These are phyloP conservation scores for Turritopsis dohrnii DNA, from an alignment of 30 jellyfish, hydroid and myxozoan genomes.

Conservation along the genomic window DNA sequence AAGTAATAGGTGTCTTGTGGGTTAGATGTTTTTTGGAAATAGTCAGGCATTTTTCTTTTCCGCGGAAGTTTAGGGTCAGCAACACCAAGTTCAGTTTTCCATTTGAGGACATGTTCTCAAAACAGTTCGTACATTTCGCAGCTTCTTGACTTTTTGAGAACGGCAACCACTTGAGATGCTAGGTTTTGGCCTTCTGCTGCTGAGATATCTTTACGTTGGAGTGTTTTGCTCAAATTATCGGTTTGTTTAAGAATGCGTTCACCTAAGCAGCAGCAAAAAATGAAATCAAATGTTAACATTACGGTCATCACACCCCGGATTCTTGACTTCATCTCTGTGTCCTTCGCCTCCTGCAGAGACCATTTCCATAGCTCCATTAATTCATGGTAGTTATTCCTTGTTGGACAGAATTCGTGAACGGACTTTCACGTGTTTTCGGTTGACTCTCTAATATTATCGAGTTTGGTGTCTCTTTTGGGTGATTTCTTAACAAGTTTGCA, in stretches of 20 bases:
- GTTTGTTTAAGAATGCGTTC: slow-evolving; percentile 22
- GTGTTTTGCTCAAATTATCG: slow-evolving; percentile 41
- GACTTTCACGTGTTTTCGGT: no score
- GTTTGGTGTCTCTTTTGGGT: no score
- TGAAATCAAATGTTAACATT: slow-evolving; percentile 19
- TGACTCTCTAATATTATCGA: no score
- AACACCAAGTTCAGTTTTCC: slow-evolving; percentile 49
- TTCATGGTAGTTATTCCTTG: no score
- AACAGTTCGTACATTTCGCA: slow-evolving; percentile 35
- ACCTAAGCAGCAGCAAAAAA: no score
- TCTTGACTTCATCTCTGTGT: slow-evolving; percentile 26
- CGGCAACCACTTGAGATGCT: slow-evolving; percentile 39
- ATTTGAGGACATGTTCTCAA: slow-evolving; percentile 50
- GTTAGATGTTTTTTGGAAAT: no score
- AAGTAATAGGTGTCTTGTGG: slow-evolving; percentile 51
- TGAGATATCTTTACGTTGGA: slow-evolving; percentile 36
- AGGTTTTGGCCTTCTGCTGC: slow-evolving; percentile 45
- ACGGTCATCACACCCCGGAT: not conserved
- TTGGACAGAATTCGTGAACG: not conserved
- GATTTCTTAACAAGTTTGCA: no score
- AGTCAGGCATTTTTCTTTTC: no score
- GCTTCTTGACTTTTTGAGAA: slow-evolving; percentile 25
- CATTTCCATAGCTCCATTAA: no score
- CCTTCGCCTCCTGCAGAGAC: slow-evolving; percentile 22
- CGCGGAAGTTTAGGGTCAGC: slow-evolving; percentile 68